Evolutionary conservation across 1,140 invertebrate genomes (phyloP), one percentile per base, ranked within the genome.

Genomic region (Portunus trituberculatus): DNA sequence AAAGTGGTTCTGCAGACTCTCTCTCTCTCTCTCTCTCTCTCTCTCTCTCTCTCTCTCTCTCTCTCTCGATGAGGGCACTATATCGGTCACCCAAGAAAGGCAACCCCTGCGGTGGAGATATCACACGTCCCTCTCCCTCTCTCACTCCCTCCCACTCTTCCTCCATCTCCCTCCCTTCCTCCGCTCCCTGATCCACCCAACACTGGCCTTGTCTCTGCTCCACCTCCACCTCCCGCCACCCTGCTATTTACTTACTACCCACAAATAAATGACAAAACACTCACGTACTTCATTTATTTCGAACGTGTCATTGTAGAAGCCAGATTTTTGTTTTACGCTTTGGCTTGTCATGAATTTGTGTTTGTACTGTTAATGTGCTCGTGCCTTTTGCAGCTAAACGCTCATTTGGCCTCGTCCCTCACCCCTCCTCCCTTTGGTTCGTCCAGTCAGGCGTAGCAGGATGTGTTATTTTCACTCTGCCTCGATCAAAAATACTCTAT

Each of bases 61-160:
- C n/a, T 7, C 25, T 25, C 67, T 20, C 12, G n/a, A 76, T 76
- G 67, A 25, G 67, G 6, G 25, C 67, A 76, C 25, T 76, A 76
- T 76, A 76, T 76, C 67, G 67, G 67, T 76, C 67, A 76, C n/a
- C 67, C n/a, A 25, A n/a, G 67, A 76, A 76, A 76, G 67, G 67
- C 8, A 76, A n/a, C 20, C 67, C 67, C 67, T 20, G 67, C 12
- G 67, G 67, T n/a, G 67, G 67, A 76, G 67, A 76, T 76, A 76
- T 76, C 67, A 76, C 67, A 76, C 67, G 10, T 76, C 67, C 16
- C 67, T 76, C 67, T 20, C 67, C 8, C 25, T 20, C 67, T 8
- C 8, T n/a, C 20, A 1, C 67, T n/a, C 67, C n/a, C 67, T n/a
- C 10, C 20, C 20, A 4, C 20, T 25, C 20, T 25, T 4, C 59